Percentiles rank a stretch among this genome's conserved stretches.
These are phyloP conservation scores for Asarcornis scutulata DNA, from an alignment of 2,113 vertebrate genomes.

Conservation along the genomic window DNA sequence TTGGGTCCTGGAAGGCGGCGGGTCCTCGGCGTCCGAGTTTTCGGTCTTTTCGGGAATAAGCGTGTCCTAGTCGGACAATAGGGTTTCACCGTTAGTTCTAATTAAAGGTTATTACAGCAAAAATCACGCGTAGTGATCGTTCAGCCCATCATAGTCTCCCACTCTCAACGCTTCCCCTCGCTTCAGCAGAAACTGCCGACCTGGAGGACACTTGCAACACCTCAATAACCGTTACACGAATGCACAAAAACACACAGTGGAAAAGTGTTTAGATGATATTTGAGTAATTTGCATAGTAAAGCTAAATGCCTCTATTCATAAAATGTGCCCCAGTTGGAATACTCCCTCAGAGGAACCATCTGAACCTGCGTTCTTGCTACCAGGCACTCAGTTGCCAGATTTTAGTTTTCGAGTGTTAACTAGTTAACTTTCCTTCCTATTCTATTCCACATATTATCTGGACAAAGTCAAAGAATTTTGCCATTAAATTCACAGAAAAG, in stretches of 20 bases:
- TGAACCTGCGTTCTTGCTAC: neutral
- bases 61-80: neutral
- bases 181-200: neutral
- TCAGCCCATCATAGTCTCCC: neutral
- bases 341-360: neutral
- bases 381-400: neutral
- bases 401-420: neutral
- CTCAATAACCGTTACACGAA: neutral
- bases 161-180: neutral
- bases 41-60: neutral
- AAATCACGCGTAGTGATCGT: neutral
- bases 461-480: neutral
- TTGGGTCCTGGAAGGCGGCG: too few relatives aligned
- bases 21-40: too few relatives aligned
- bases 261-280: neutral
- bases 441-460: neutral
- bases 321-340: neutral
- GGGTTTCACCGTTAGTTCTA: neutral
- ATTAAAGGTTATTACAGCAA: conserved; percentile 2
- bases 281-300: neutral
- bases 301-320: neutral
- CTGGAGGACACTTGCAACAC: neutral
- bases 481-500: neutral
- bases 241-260: neutral
- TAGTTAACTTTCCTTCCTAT: neutral